These are phyloP conservation scores for Seladonia tumulorum DNA, from an alignment of 2,888 invertebrate genomes.

Conservation along the genomic window DNA sequence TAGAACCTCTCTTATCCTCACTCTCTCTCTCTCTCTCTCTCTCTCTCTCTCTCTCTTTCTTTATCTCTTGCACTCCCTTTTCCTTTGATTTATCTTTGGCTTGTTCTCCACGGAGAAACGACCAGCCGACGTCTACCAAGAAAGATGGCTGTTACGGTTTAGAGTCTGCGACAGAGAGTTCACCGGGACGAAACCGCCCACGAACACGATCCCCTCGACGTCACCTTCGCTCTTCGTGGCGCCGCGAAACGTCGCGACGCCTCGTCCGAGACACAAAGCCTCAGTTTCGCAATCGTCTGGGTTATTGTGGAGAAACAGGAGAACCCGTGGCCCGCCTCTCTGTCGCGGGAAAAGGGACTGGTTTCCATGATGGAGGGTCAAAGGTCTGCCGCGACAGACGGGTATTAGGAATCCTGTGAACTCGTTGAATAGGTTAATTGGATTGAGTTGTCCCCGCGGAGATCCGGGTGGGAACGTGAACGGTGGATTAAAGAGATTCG, in stretches of 20 bases:
- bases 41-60: no score
- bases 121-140: neutral
- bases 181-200: conserved; percentile 55
- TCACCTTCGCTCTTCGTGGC: conserved; percentile 36
- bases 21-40: neutral
- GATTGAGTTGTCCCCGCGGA: neutral
- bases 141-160: conserved; percentile 35
- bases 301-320: conserved; percentile 21
- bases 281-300: conserved; percentile 51
- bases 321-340: conserved; percentile 2
- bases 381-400: conserved; percentile 16
- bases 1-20: conserved; percentile 27
- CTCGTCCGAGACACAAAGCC: conserved; percentile 34
- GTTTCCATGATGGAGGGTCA: conserved; percentile 28
- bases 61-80: neutral
- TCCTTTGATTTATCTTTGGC: neutral
- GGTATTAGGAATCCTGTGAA: conserved; percentile 11
- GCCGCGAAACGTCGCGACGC: conserved; percentile 32
- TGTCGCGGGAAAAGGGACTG: conserved; percentile 17
- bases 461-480: conserved; percentile 19
- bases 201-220: conserved; percentile 27
- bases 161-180: conserved; percentile 25
- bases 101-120: neutral
- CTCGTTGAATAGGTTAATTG: conserved; percentile 17
- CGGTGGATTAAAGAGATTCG: neutral